Base-by-base conservation (phyloP, 2,888 invertebrate species). In the Acholoe squamosa region DNA sequence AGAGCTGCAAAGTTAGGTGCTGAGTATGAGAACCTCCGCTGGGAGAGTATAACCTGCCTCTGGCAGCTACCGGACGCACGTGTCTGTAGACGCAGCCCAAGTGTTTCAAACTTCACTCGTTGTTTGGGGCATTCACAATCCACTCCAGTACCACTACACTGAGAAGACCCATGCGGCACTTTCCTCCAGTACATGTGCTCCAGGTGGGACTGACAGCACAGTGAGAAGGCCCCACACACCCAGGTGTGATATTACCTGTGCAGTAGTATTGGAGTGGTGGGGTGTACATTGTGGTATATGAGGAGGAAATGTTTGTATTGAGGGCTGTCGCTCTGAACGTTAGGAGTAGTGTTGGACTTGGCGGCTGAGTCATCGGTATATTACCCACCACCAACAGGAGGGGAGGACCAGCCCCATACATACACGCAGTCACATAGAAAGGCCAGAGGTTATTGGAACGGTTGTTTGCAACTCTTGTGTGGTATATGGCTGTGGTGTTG, bases 381-480 rank as follows among this genome's bases (percentile, higher is more conserved):
- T 25, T 28, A 25, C 71, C 71, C 14, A 61, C 61, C 61, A 61
- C 61, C 61, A 43, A 10, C 43, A 43, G 43, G 43, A 43, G 43
- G 43, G 10, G 5, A 61, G 12, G 3, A 19, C 61, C 61, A 61
- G 61, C 19, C n/a, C 7, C 1, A 7, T n/a, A 61, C 61, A n/a
- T n/a, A 61, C 61, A 61, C 25, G n/a, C n/a, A 28, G 28, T 71
- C 0, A 71, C 28, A 28, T 71, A 71, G 54, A 54, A 10, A 54
- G 71, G 71, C 71, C 71, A 71, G 71, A 71, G 71, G 71, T 71
- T 71, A 71, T 28, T 71, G 31, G 71, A 71, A 71, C 71, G 71
- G 25, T 28, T 28, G 71, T 71, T 71, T 71, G 71, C 43, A 43
- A 43, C 43, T 43, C 43, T 43, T 43, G 43, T 43, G 43, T 43